Conservation (phyloP, 2,113 vertebrate species). For the Aviceda subcristata region DNA sequence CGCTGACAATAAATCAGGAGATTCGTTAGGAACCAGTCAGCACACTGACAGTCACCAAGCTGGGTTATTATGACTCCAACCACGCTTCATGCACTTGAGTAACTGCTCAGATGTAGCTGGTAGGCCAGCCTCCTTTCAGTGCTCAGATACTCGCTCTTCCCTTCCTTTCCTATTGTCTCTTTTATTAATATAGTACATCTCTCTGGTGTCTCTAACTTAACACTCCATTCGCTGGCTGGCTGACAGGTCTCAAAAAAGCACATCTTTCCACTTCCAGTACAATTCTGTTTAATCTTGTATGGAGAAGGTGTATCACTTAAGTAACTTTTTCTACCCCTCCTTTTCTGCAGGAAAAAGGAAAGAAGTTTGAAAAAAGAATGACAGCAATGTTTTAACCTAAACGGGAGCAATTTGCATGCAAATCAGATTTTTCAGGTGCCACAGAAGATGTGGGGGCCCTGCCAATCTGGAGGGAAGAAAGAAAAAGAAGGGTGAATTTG, state of each 20-base stretch:
- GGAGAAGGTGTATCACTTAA: background rate
- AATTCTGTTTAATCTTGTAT: constrained; percentile 6
- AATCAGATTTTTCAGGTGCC: constrained; percentile 71
- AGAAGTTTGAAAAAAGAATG: background rate
- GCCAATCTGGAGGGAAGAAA: constrained; percentile 40
- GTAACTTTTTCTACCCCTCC: background rate
- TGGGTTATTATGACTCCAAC: background rate
- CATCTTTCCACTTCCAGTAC: background rate
- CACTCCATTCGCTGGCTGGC: background rate
- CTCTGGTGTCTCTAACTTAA: background rate
- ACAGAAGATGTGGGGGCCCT: constrained; percentile 41
- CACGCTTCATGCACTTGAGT: fast-evolving
- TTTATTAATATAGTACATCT: background rate
- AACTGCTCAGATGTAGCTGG: background rate
- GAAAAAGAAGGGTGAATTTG: constrained; percentile 6
- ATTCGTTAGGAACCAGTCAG: background rate
- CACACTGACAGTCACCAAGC: background rate
- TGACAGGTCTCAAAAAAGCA: constrained; percentile 45
- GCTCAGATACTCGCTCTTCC: background rate
- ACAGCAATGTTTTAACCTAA: constrained; percentile 47
- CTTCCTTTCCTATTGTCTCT: background rate
- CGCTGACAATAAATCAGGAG: background rate
- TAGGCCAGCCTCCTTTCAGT: background rate
- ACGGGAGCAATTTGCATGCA: constrained; percentile 60
- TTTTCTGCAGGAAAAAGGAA: background rate